These are phyloP conservation scores for Diadophis punctatus DNA, from an alignment of 2,113 vertebrate species.

Conservation along the genomic window DNA sequence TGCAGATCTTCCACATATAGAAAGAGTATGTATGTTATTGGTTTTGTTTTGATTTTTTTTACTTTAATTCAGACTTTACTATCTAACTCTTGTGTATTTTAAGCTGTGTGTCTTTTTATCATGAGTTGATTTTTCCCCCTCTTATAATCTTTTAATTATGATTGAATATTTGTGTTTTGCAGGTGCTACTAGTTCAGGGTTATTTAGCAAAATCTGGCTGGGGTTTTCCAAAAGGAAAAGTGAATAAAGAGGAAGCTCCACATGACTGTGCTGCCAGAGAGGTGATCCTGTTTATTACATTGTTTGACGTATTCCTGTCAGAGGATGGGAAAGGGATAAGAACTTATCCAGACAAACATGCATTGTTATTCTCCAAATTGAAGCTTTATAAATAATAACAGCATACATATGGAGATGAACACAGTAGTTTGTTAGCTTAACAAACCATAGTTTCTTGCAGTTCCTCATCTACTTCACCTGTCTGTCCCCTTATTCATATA, in stretches of 20 bases:
- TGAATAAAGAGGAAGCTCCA: slow-evolving; percentile 95
- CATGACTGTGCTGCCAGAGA: slow-evolving; percentile 96
- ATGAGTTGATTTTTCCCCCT: too few relatives aligned
- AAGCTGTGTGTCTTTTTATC: background rate
- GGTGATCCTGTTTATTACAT: slow-evolving; percentile 66
- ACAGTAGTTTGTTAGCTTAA: too few relatives aligned
- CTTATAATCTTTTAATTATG: background rate
- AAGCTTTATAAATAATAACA: background rate
- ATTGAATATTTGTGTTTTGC: slow-evolving; percentile 38
- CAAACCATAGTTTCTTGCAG: background rate
- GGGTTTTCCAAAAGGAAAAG: slow-evolving; percentile 98
- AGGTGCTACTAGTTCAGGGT: slow-evolving; percentile 94
- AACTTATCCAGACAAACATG: background rate
- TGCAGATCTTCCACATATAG: background rate
- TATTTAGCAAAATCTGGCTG: slow-evolving; percentile 97
- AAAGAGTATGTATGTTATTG: background rate
- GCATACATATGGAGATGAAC: background rate
- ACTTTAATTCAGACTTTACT: background rate
- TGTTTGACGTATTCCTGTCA: background rate
- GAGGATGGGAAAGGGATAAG: background rate
- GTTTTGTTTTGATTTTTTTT: background rate
- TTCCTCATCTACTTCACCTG: background rate
- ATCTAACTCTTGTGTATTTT: background rate
- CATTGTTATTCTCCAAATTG: background rate
- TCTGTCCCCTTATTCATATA: background rate